phyloP scores from a whole-genome alignment of 2,888 invertebrate genomes.

The Gastracanthus pulcherrimus region DNA sequence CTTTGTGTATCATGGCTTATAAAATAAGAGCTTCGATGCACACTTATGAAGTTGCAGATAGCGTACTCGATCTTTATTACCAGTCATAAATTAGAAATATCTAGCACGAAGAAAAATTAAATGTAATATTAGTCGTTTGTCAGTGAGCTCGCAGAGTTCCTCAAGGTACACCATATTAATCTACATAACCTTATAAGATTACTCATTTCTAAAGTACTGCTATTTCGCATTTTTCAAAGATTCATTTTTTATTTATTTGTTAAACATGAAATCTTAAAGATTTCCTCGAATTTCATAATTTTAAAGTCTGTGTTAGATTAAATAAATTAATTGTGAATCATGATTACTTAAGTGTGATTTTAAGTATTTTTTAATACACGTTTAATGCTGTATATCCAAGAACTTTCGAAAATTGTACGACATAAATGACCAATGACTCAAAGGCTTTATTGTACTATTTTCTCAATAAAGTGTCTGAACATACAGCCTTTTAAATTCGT shows the following conservation, averaged over 20 bases:
- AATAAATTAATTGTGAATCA: not conserved
- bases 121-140: slow-evolving; percentile 23
- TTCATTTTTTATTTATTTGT: no score
- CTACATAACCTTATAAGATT: slow-evolving; percentile 13
- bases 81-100: slow-evolving; percentile 41
- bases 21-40: not conserved
- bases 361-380: not conserved
- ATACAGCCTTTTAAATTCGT: not conserved
- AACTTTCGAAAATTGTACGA: slow-evolving; percentile 2
- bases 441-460: slow-evolving; percentile 9
- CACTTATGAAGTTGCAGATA: not conserved
- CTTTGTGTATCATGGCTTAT: not conserved
- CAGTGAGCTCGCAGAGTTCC: not conserved
- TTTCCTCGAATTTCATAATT: no score
- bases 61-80: slow-evolving; percentile 19
- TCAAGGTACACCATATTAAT: slow-evolving; percentile 11
- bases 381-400: not conserved
- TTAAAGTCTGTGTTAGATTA: not conserved
- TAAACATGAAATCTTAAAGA: no score
- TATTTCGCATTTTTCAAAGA: no score
- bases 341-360: not conserved
- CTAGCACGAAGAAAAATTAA: slow-evolving; percentile 12
- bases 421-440: not conserved
- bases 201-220: not conserved
- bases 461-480: not conserved